Evolutionary conservation across 2,888 invertebrate species (phyloP), one percentile per base, ranked within the genome.

Genomic region (Tenthredo livida): DNA sequence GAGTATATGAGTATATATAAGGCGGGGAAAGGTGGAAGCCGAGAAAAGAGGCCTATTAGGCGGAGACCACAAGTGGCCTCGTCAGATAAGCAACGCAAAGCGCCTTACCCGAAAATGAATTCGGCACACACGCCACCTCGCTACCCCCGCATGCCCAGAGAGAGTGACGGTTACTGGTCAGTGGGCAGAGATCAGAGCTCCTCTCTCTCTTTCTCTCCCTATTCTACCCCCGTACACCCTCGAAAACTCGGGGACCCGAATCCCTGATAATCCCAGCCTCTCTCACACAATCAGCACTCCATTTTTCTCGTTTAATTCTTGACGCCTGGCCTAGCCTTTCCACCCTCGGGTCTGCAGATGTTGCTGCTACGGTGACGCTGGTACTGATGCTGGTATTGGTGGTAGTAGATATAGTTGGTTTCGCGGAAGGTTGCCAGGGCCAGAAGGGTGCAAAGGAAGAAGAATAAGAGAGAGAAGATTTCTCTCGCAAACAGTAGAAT

Each of bases 251-350:
- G 40, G 40, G 80, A 61, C 80, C 61, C 80, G 84, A 75, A 84
- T 75, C 85, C 78, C 78, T 50, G 85, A 84, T 85, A 85, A 84
- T 84, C 84, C 84, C 77, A 37, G 67, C 84, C 84, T 84, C 84
- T 67, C 78, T 84, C 78, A 73, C 84, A 85, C 84, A 85, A 85
- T 85, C 85, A 84, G 85, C 85, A 85, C 85, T 84, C 85, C 84
- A 85, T 85, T 85, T 85, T 85, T 85, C 85, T 77, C 78, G 43
- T 85, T 85, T 85, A 85, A 85, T 85, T 85, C 84, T 61, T 75
- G 84, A 84, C 70, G 85, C 85, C 58, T 37, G 82, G 47, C 70
- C 65, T 43, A 58, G 25, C 17, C 83, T 61, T 73, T 73, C 72
- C n/a, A 33, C 77, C 77, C 77, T 54, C 2, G 15, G 12, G 12